Evolutionary conservation across 2,888 invertebrate genomes (phyloP).

Genomic region (Hirudinaria manillensis): DNA sequence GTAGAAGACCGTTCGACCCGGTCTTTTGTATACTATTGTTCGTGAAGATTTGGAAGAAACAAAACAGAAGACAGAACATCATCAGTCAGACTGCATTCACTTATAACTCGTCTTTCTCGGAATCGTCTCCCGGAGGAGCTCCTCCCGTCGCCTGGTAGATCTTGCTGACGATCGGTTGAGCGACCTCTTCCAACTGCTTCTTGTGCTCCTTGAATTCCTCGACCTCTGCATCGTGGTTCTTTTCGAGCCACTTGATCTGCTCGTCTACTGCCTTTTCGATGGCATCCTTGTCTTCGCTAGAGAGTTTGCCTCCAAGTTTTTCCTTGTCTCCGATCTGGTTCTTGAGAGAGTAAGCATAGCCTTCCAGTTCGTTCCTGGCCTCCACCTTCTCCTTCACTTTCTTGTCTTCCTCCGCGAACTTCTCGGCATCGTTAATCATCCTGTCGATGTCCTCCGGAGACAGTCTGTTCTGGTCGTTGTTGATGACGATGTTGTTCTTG

Average conservation of each 20-base stretch:
- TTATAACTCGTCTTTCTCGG: conserved; percentile 63
- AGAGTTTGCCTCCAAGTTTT: conserved; percentile 83
- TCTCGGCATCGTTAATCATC: conserved; percentile 98
- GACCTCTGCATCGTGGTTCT: conserved; percentile 83
- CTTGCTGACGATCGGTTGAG: conserved; percentile 89
- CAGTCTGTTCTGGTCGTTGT: conserved; percentile 92
- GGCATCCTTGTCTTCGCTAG: conserved; percentile 82
- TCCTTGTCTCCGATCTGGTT: conserved; percentile 94
- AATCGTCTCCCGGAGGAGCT: conserved; percentile 60
- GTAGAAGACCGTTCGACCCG: no score
- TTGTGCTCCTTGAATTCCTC: conserved; percentile 88
- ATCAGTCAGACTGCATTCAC: no score
- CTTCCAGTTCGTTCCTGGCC: conserved; percentile 87
- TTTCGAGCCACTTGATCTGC: conserved; percentile 94
- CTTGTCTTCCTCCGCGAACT: conserved; percentile 97
- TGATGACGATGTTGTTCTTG: conserved; percentile 95
- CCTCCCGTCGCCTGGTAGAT: conserved; percentile 76
- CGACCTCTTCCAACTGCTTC: conserved; percentile 87
- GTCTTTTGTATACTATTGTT: no score
- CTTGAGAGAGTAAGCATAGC: conserved; percentile 90
- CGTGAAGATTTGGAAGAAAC: no score
- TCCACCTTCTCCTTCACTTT: conserved; percentile 77
- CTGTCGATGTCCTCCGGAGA: conserved; percentile 96
- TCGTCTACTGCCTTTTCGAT: conserved; percentile 92
- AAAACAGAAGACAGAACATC: no score